Conservation (phyloP, 2,797 vertebrate genomes). For the Siniperca obscura region DNA sequence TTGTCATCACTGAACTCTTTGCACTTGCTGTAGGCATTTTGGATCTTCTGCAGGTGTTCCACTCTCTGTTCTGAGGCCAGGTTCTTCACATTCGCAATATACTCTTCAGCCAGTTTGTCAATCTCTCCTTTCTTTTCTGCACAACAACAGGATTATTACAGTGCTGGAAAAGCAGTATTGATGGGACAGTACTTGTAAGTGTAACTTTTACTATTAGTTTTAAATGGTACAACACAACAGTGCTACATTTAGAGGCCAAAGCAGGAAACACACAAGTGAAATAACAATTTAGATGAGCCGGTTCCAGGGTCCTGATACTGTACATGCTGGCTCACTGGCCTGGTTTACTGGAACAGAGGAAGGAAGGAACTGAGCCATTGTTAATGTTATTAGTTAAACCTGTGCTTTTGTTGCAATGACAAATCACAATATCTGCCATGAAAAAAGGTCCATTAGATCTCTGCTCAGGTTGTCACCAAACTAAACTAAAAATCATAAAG, state of each 20-base stretch:
- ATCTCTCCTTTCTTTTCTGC: slow-evolving; percentile 98
- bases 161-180: neutral
- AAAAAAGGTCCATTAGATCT: neutral
- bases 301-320: neutral
- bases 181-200: neutral
- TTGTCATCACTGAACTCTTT: slow-evolving; percentile 98
- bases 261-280: neutral
- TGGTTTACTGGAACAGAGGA: neutral
- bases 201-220: neutral
- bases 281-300: neutral
- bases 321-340: too few relatives aligned
- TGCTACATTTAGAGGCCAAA: neutral
- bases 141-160: slow-evolving; percentile 28
- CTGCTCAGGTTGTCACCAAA: neutral
- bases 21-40: slow-evolving; percentile 93
- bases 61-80: slow-evolving; percentile 90
- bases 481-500: too few relatives aligned
- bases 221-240: neutral
- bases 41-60: slow-evolving; percentile 95
- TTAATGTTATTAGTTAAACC: neutral
- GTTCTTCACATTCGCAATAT: slow-evolving; percentile 90
- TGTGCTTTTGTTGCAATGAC: neutral
- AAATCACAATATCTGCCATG: neutral
- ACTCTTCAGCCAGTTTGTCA: slow-evolving; percentile 93
- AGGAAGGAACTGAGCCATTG: neutral